phyloP scores from a whole-genome alignment of 2,888 invertebrate genomes.

The Lepidochrysops patricia region DNA sequence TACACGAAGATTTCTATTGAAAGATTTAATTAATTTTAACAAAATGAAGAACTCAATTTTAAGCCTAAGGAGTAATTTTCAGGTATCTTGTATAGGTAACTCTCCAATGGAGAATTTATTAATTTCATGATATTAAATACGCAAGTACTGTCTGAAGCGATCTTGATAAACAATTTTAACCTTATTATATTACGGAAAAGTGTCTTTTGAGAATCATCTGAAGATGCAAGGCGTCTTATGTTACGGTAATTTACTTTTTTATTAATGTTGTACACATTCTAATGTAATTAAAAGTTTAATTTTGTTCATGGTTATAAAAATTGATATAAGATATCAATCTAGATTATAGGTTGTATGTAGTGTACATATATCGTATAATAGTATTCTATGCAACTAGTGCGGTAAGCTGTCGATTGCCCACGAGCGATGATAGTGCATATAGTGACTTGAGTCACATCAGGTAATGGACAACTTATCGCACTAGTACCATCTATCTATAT shows the following conservation, averaged over 20 bases:
- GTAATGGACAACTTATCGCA: too few species aligned
- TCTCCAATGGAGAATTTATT: slow-evolving; percentile 4
- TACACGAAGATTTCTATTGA: background rate
- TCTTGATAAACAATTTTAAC: slow-evolving; percentile 1
- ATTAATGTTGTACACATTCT: background rate
- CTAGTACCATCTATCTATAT: too few species aligned
- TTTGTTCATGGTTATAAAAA: too few species aligned
- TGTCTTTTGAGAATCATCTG: background rate
- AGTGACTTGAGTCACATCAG: too few species aligned
- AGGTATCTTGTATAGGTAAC: background rate
- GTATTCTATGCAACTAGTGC: too few species aligned
- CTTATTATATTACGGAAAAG: background rate
- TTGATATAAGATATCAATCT: too few species aligned
- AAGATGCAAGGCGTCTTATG: background rate
- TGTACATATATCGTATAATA: too few species aligned
- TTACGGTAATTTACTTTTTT: background rate
- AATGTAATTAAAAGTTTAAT: background rate
- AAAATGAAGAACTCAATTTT: background rate
- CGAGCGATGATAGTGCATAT: too few species aligned
- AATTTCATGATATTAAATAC: slow-evolving; percentile 9
- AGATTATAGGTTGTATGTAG: too few species aligned
- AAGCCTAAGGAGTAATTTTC: background rate
- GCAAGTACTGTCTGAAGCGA: background rate
- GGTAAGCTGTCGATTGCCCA: too few species aligned
- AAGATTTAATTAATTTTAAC: slow-evolving; percentile 4